Conservation (phyloP, 2,113 vertebrate species). For the Orientallactaga bullata region DNA sequence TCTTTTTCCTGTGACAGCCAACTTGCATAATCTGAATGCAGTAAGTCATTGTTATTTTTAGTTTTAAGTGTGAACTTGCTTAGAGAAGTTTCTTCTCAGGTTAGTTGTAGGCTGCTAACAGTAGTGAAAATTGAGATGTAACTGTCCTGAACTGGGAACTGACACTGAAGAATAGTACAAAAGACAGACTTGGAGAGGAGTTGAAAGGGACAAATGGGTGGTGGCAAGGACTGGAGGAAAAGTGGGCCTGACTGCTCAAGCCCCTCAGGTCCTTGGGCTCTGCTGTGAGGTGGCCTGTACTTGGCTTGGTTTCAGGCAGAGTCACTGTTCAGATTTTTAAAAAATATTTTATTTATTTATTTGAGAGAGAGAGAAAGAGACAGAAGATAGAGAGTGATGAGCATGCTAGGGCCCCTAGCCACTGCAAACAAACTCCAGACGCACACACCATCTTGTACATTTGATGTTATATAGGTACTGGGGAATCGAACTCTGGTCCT, state of each 20-base stretch:
- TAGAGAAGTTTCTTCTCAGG: not conserved
- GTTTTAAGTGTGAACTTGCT: not conserved
- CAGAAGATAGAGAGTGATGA: no score
- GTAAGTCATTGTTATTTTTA: not conserved
- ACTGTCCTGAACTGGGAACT: not conserved
- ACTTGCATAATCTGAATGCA: not conserved
- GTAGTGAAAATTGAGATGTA: not conserved
- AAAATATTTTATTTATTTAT: no score
- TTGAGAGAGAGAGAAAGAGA: no score
- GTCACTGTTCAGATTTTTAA: no score
- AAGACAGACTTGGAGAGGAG: not conserved
- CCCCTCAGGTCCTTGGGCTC: no score
- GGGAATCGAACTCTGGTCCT: no score
- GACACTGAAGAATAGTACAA: not conserved
- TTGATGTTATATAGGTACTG: no score
- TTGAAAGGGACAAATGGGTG: not conserved
- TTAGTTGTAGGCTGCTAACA: not conserved
- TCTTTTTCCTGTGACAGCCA: not conserved
- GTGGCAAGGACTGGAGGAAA: no score
- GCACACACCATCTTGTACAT: no score
- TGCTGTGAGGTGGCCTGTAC: fast-evolving
- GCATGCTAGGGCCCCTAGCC: no score
- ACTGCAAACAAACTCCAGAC: no score
- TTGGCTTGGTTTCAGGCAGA: not conserved
- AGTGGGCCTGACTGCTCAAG: not conserved